These are phyloP conservation scores for Corvus moneduloides DNA, from an alignment of 2,113 vertebrate genomes.

Conservation along the genomic window DNA sequence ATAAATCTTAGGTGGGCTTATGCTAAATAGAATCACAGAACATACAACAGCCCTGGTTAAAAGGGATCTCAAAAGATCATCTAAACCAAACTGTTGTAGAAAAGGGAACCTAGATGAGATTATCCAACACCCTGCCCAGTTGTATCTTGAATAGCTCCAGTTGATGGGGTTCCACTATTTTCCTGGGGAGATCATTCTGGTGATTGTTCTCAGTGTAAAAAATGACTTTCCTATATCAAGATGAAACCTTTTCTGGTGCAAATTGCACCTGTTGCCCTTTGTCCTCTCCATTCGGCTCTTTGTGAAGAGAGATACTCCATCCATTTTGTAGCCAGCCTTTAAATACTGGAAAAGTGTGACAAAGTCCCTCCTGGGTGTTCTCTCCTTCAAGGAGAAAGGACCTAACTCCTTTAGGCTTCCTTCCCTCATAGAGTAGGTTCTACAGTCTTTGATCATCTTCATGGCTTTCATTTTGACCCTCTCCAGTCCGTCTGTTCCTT, in stretches of 20 bases:
- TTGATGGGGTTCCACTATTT: not conserved
- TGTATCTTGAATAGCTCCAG: not conserved
- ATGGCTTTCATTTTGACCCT: not conserved
- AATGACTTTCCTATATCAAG: not conserved
- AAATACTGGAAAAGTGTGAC: not conserved
- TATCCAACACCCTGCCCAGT: not conserved
- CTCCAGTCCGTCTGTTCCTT: not conserved
- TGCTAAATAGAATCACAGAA: not conserved
- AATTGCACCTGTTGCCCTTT: not conserved
- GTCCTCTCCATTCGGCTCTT: not conserved
- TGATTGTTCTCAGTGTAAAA: not conserved
- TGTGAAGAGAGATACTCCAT: not conserved
- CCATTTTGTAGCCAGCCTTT: not conserved
- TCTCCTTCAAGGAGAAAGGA: not conserved
- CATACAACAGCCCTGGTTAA: not conserved
- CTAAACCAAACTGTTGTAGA: not conserved
- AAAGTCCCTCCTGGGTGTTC: too few relatives aligned
- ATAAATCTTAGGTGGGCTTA: not conserved
- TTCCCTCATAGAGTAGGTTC: not conserved
- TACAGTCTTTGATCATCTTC: not conserved
- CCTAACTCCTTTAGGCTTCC: not conserved
- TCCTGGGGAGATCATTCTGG: accelerated
- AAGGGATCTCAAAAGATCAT: not conserved
- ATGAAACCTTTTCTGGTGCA: not conserved
- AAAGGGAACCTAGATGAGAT: not conserved